Evolutionary conservation across 1,140 invertebrate genomes (phyloP).

Genomic region (Onthophagus taurus): DNA sequence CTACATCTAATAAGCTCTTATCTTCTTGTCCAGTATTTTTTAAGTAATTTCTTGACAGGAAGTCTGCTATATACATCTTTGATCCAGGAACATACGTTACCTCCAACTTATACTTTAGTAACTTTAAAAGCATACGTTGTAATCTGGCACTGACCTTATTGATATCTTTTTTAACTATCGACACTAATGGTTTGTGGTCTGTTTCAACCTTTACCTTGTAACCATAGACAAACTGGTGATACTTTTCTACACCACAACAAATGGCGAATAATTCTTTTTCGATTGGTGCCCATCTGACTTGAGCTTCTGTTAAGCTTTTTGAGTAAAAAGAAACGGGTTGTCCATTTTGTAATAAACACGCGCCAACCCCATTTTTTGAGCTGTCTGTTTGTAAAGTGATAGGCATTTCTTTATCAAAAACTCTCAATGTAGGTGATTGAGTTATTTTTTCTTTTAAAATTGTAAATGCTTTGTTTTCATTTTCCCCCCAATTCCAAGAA

Average conservation of each 20-base stretch:
- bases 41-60: too few relatives aligned
- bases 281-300: neutral
- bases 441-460: neutral
- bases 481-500: too few relatives aligned
- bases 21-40: too few relatives aligned
- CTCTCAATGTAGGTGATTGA: neutral
- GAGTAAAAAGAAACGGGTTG: constrained; percentile 1
- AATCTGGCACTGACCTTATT: neutral
- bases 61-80: too few relatives aligned
- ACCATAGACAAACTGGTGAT: constrained; percentile 2
- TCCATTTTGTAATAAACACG: neutral
- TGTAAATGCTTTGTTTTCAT: too few relatives aligned
- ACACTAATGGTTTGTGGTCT: neutral
- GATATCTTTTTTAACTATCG: constrained; percentile 1
- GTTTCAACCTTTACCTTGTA: neutral
- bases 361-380: neutral
- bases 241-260: neutral
- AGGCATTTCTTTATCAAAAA: neutral
- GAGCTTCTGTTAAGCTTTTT: neutral
- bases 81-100: neutral
- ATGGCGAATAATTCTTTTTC: constrained; percentile 6
- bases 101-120: neutral
- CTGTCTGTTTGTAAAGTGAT: too few relatives aligned
- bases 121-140: neutral
- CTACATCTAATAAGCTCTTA: too few relatives aligned